Evolutionary conservation across 2,113 vertebrate species (phyloP), one percentile per base, ranked within the genome.

Genomic region (Bungarus multicinctus): DNA sequence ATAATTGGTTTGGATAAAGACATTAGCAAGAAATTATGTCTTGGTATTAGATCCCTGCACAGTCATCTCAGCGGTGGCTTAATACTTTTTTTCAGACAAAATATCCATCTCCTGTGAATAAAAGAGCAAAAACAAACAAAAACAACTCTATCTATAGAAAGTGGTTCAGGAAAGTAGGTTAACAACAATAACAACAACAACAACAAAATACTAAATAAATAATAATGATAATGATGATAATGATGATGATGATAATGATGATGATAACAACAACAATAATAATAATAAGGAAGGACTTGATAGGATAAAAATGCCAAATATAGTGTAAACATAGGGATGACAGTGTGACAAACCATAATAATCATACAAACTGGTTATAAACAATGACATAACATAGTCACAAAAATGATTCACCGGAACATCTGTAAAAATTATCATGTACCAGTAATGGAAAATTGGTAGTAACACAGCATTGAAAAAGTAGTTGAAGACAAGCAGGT

Each of bases 1-100:
- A 60, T 96, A 96, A 97, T 95, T 96, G 95, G 96, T 95, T 91
- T 94, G 94, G 93, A 93, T 92, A 91, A 93, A 97, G 94, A 94
- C 22, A 60, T 94, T 92, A 92, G 53, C 60, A 85, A 95, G 93
- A 95, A 96, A 89, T 88, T 92, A 87, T 54, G 10, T 74, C 95
- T 97, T 96, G 95, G 95, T 89, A 85, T 94, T 89, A 88, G 93
- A 81, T 93, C 89, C 93, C 92, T 45, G 27, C 55, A 22, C 88
- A 92, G 87, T 90, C 88, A 74, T 60, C 94, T 92, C 94, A 91
- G 39, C 93, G 94, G 94, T 95, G 93, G 93, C 90, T 95, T 96
- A 95, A 96, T 97, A 94, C 95, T 95, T 39, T 53, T 20, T 23
- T 60, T 16, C 81, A 91, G 90, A 92, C 90, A 96, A 93, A 95